Base-by-base conservation (phyloP, 1,140 invertebrate genomes). In the Cherax quadricarinatus region DNA sequence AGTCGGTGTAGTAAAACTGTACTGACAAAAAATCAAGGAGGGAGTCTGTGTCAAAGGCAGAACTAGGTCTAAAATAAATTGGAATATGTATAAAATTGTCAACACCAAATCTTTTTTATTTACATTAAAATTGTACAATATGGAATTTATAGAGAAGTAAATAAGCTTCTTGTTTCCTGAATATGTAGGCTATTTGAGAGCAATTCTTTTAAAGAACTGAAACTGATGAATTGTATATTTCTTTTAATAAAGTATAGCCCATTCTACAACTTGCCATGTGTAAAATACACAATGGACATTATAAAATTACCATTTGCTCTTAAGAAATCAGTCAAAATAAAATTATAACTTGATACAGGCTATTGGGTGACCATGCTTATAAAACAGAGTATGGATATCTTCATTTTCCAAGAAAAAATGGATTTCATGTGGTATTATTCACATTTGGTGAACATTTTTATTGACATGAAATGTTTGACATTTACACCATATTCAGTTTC, bases 81-180 rank as follows among this genome's bases (percentile, higher is more conserved):
- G 30, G 30, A 41, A 41, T 41, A 41, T 41, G 30, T 0, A 4
- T 66, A 66, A 66, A 66, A 66, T 66, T 18, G 62, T 66, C 51
- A 83, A 83, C 18, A 51, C n/a, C 2, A 24, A 24, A 60, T 57
- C 24, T 83, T 75, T 30, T 75, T 75, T 75, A 75, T 75, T 75
- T 75, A 75, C 70, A 75, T 75, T 21, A 66, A 66, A 75, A 30
- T 30, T 75, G n/a, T 70, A 75, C 70, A 75, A 30, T 75, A 75
- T n/a, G n/a, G 5, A 10, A 57, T 57, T 14, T 75, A 75, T 30
- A 75, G 9, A 75, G 7, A 24, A 30, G 9, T 30, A 5, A 75
- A 30, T 75, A 30, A 75, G 70, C 0, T 75, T 30, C 9, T 30
- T 21, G 5, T 75, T 75, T 75, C 24, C 70, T 30, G n/a, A 75